Conservation (phyloP, 37 sponge, comb jelly and placozoan genomes). For the Hexactinellida sp. region DNA sequence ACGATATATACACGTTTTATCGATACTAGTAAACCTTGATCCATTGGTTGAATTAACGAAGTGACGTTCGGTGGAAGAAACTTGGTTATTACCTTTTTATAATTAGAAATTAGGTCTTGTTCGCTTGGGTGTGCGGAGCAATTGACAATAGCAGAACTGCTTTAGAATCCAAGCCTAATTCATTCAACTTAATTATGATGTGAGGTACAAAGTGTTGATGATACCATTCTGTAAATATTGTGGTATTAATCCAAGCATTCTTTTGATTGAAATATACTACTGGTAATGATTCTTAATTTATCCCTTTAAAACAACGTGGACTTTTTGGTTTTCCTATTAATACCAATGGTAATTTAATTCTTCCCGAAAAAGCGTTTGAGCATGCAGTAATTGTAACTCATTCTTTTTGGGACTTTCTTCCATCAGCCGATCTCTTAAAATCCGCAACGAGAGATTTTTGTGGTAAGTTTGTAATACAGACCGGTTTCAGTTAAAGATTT, state of each 20-base stretch:
- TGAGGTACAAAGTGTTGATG: slow-evolving; percentile 38
- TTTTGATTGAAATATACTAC: slow-evolving; percentile 13
- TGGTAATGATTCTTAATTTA: slow-evolving; percentile 20
- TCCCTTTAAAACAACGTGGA: slow-evolving; percentile 33
- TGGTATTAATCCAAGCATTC: slow-evolving; percentile 17
- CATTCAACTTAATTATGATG: slow-evolving; percentile 8
- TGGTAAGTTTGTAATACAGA: slow-evolving; percentile 29
- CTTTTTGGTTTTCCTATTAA: slow-evolving; percentile 32
- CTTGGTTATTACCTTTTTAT: slow-evolving; percentile 21
- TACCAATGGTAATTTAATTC: slow-evolving; percentile 28
- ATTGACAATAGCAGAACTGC: slow-evolving; percentile 20
- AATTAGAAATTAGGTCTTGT: slow-evolving; percentile 15
- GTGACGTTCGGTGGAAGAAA: slow-evolving; percentile 33
- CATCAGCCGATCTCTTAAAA: slow-evolving; percentile 20
- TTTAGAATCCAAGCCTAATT: not conserved
- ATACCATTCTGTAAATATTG: slow-evolving; percentile 44
- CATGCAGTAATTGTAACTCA: slow-evolving; percentile 24
- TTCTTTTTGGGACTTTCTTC: slow-evolving; percentile 20
- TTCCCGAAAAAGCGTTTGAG: slow-evolving; percentile 18
- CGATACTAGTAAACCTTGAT: slow-evolving; percentile 24
- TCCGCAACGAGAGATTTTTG: not conserved
- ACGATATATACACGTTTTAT: slow-evolving; percentile 13
- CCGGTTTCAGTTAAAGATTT: no score
- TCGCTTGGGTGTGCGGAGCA: slow-evolving; percentile 22
- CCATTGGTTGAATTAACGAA: slow-evolving; percentile 26